These are phyloP conservation scores for Strix uralensis DNA, from an alignment of 2,113 vertebrate species.

Conservation along the genomic window DNA sequence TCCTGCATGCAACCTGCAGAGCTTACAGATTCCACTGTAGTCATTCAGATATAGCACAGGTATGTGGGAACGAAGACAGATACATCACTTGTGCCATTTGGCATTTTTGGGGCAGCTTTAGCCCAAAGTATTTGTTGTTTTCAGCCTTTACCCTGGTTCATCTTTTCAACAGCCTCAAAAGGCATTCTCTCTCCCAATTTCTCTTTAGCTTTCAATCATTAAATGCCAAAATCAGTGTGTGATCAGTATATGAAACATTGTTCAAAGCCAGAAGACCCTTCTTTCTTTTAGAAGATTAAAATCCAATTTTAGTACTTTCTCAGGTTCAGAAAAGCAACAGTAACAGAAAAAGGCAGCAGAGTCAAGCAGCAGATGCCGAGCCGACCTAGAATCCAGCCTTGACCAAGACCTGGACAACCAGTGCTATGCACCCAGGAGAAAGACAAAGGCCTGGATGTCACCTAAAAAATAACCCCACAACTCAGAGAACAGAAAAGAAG, in stretches of 20 bases:
- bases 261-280: not conserved
- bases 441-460: not conserved
- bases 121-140: not conserved
- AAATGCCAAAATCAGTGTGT: not conserved
- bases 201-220: not conserved
- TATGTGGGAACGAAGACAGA: not conserved
- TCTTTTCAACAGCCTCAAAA: not conserved
- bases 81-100: not conserved
- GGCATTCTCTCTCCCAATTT: not conserved
- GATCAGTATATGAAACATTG: not conserved
- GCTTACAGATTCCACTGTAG: not conserved
- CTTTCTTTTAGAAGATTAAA: not conserved
- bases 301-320: not conserved
- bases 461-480: not conserved
- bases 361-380: not conserved
- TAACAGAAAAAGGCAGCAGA: not conserved
- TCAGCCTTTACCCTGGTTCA: not conserved
- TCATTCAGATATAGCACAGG: not conserved
- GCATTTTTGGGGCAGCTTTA: not conserved
- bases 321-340: not conserved
- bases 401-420: accelerated
- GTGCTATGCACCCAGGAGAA: not conserved
- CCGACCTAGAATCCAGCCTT: accelerated
- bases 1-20: not conserved
- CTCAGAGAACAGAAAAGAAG: not conserved